Evolutionary conservation across 1,140 invertebrate species (phyloP), one percentile per base, ranked within the genome.

Genomic region (Zaprionus camerounensis): DNA sequence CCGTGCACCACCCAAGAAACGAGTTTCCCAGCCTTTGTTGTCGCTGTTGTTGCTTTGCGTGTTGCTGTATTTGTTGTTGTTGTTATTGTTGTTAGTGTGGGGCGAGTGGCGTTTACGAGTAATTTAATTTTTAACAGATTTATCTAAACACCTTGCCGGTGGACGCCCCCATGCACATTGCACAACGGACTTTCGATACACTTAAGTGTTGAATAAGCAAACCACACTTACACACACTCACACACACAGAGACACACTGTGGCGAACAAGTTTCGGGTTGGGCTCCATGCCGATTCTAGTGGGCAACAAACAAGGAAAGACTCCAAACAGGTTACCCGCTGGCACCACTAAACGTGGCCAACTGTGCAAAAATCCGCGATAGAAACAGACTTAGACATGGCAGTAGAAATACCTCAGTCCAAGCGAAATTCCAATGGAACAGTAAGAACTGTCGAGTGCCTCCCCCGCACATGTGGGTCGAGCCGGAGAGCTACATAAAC

Each of bases 291-390:
- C 53, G 70, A 90, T 90, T 90, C 85, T 90, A 22, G 46, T 51
- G 74, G 81, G 80, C 64, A 75, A 58, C 84, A 64, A 90, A 90
- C 78, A 84, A 88, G 84, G 85, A 87, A 87, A 87, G 81, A 77
- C 78, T 59, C 53, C 78, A 70, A 88, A 88, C 84, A 74, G 76
- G 84, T 90, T 90, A 73, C 59, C 64, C 41, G 44, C 59, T 69
- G 15, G 38, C 74, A 71, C 69, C 80, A 78, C 49, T 81, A 71
- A 76, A 38, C 80, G 44, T 67, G 77, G 77, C 77, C 62, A 81
- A 88, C 81, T 84, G 80, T 87, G 84, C 83, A 83, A 87, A 77
- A 66, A 67, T 56, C 9, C 9, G 2, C 38, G 44, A 46, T 38
- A 24, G 26, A 53, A 59, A 51, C 20, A 51, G 6, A 64, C 13